Evolutionary conservation across 2,113 vertebrate species (phyloP), one percentile per base, ranked within the genome.

Genomic region (Tonatia bakeri): DNA sequence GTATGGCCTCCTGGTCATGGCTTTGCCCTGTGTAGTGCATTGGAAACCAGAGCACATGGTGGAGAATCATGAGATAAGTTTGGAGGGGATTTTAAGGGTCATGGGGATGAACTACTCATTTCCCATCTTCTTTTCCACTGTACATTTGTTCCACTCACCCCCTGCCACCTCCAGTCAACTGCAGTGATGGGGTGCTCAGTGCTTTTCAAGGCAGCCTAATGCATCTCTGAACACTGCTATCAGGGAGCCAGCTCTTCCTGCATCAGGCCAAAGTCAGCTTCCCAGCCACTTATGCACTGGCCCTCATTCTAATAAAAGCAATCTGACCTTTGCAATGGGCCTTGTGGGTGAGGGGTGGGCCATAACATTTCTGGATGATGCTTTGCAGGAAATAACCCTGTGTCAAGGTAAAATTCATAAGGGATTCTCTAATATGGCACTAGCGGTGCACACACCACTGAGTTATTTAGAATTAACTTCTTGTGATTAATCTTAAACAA

Each of bases 391-490:
- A 90, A 94, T 33, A 90, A 94, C 36, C 9, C 47, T 69, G 15
- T 50, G 22, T 72, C 69, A 91, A 79, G 77, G 61, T 93, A 92
- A 91, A 93, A 67, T 89, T 87, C 40, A 20, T 45, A 19, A 69
- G 38, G n/a, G 20, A 45, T 92, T 91, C 83, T 95, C 19, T 87
- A 50, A 87, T n/a, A 22, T 61, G 33, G n/a, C 26, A 24, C 31
- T 45, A 65, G 67, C 8, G 19, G 52, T 75, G 40, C 59, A 72
- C 11, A 69, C 2, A 28, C 59, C 52, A 38, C 70, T 28, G 87
- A 93, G 69, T 90, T 95, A 91, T 86, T 95, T 96, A 88, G 89
- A 85, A 93, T 96, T 87, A 94, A 64, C 67, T 95, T 38, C 73
- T 75, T 90, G 56, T 93, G 92, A 93, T 94, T 91, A 54, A 88